Base-by-base conservation (phyloP, 2,797 vertebrate genomes). In the Pygocentrus nattereri region DNA sequence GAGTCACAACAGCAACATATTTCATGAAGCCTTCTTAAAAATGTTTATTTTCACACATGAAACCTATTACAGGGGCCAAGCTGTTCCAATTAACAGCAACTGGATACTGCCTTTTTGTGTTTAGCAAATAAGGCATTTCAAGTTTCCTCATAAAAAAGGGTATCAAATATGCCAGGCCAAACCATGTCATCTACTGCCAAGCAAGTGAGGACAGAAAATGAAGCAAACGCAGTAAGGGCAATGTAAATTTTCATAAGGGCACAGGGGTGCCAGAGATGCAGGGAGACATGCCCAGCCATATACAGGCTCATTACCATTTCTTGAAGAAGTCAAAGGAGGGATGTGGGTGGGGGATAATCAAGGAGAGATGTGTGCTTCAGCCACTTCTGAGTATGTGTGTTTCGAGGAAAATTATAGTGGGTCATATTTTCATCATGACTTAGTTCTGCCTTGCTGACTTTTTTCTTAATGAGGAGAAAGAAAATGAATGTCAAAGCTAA, bases 91-190 rank as follows among this genome's bases (percentile, higher is more conserved):
- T 88, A 88, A 88, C 82, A 81, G 87, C 82, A 91, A 90, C 77
- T 86, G 74, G 82, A 91, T 87, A 78, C 81, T 21, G 41, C 64
- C 64, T 83, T 89, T 90, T 87, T 52, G 87, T 90, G 80, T 86
- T 90, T 82, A 82, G 82, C 85, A 91, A 92, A 90, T 90, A 89
- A 90, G 89, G 84, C 84, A 81, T 88, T 91, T 91, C 88, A 88
- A 85, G 87, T 87, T 88, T 56, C 82, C 87, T 84, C 75, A 49
- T 90, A 88, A 91, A 91, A n/a, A 88, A 86, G 79, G 12, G 38
- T 8, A 84, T 47, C 59, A 16, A 18, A 41, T 50, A 38, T 83
- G 80, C 89, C 85, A 80, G 82, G 82, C 87, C 84, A 79, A 81
- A 18, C 88, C 67, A 41, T 50, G 10, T 75, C n/a, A 25, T 70